phyloP scores from a whole-genome alignment of 2,888 invertebrate species.

The Griposia aprilina region DNA sequence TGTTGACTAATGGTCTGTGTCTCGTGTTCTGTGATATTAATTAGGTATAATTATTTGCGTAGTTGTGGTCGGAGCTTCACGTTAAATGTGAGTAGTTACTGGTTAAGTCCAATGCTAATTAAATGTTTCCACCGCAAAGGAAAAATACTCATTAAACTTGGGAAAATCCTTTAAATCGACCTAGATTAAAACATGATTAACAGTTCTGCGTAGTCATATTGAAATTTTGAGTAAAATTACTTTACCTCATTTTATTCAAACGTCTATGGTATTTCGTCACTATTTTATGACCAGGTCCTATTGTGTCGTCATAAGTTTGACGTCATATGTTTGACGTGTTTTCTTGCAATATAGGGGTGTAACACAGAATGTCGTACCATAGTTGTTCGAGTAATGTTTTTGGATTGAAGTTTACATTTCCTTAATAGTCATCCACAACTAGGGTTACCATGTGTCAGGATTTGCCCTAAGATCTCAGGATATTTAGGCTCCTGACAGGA shows the following conservation, averaged over 20 bases:
- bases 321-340: constrained; percentile 22
- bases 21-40: constrained; percentile 44
- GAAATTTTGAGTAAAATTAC: constrained; percentile 21
- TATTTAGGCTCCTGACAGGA: too few species aligned
- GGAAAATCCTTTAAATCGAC: constrained; percentile 25
- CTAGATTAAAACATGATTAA: constrained; percentile 25
- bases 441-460: too few species aligned
- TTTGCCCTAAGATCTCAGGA: too few species aligned
- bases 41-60: constrained; percentile 31
- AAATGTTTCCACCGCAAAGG: constrained; percentile 36
- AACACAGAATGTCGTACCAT: constrained; percentile 35
- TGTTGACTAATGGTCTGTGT: constrained; percentile 20
- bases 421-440: not conserved
- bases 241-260: not conserved
- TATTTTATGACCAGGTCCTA: not conserved
- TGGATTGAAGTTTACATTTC: not conserved
- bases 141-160: constrained; percentile 37
- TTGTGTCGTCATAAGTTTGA: constrained; percentile 25
- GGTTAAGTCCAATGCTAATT: constrained; percentile 30
- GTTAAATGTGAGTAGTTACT: constrained; percentile 52
- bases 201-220: constrained; percentile 26
- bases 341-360: constrained; percentile 38
- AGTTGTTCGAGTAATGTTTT: constrained; percentile 1
- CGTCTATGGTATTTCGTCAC: not conserved
- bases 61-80: constrained; percentile 33